Evolutionary conservation across 1,140 invertebrate species (phyloP).

Genomic region (Andricus grossulariae): DNA sequence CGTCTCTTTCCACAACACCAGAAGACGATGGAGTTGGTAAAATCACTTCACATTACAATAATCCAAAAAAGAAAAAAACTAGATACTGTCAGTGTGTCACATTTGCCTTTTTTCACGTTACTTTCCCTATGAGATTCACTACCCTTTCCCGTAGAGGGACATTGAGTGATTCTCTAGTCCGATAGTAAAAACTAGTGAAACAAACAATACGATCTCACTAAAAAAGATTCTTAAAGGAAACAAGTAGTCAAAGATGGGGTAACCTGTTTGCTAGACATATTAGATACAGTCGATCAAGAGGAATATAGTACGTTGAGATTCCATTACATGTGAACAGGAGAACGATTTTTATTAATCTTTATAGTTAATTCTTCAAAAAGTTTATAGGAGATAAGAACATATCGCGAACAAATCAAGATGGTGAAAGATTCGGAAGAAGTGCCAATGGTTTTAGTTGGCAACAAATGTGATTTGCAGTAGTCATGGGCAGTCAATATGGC

Average conservation of each 20-base stretch:
- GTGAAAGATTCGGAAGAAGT: conserved; percentile 99
- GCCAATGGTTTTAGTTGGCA: conserved; percentile 99
- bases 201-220: too few relatives aligned
- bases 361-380: conserved; percentile 99
- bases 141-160: conserved; percentile 16
- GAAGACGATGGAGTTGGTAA: too few relatives aligned
- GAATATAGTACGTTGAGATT: conserved; percentile 99
- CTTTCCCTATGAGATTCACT: too few relatives aligned
- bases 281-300: conserved; percentile 99
- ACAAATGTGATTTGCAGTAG: conserved; percentile 96
- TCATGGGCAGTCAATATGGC: conserved; percentile 92
- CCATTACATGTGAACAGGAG: conserved; percentile 98
- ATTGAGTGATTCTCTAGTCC: not conserved
- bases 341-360: conserved; percentile 98
- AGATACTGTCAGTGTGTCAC: too few relatives aligned
- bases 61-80: too few relatives aligned
- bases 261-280: conserved; percentile 98
- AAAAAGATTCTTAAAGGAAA: too few relatives aligned
- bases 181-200: not conserved
- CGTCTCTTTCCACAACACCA: too few relatives aligned
- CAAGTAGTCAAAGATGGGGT: conserved; percentile 99
- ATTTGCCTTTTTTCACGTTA: too few relatives aligned
- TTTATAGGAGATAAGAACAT: conserved; percentile 87
- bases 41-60: too few relatives aligned
- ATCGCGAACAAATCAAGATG: conserved; percentile 98